Evolutionary conservation across 2,113 vertebrate species (phyloP).

Genomic region (Heloderma charlesbogerti): DNA sequence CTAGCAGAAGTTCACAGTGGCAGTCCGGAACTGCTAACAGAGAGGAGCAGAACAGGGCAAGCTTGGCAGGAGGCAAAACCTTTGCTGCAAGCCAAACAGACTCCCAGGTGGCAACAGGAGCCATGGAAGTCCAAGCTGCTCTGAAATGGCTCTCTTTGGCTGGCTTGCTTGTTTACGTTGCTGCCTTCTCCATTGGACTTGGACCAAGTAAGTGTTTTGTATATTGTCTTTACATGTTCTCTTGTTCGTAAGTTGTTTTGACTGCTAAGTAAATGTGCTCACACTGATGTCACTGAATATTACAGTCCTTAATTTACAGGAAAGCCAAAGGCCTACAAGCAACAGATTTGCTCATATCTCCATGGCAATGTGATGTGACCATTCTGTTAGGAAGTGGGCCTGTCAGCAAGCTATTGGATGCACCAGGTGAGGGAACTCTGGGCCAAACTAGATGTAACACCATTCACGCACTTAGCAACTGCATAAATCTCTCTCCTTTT

Average conservation of each 20-base stretch:
- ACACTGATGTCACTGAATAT: not conserved
- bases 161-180: constrained; percentile 90
- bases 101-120: constrained; percentile 39
- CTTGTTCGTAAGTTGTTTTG: constrained; percentile 17
- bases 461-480: not conserved
- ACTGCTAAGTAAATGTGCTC: not conserved
- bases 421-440: not conserved
- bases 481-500: not conserved
- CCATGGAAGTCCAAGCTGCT: constrained; percentile 68
- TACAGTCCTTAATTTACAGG: not conserved
- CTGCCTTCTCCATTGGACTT: constrained; percentile 93
- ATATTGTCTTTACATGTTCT: constrained; percentile 14
- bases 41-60: constrained; percentile 43
- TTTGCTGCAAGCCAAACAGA: constrained; percentile 44
- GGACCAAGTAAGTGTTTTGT: constrained; percentile 91
- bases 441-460: no score
- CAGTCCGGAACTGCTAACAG: constrained; percentile 31
- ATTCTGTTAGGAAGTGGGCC: not conserved
- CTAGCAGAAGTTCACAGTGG: constrained; percentile 46
- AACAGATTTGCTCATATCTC: not conserved
- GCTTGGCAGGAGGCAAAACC: constrained; percentile 42
- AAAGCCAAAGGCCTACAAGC: not conserved
- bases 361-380: not conserved
- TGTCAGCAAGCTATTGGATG: not conserved
- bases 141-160: constrained; percentile 91